These are phyloP conservation scores for Drosophila vallismaia DNA, from an alignment of 2,888 invertebrate species.

Conservation along the genomic window DNA sequence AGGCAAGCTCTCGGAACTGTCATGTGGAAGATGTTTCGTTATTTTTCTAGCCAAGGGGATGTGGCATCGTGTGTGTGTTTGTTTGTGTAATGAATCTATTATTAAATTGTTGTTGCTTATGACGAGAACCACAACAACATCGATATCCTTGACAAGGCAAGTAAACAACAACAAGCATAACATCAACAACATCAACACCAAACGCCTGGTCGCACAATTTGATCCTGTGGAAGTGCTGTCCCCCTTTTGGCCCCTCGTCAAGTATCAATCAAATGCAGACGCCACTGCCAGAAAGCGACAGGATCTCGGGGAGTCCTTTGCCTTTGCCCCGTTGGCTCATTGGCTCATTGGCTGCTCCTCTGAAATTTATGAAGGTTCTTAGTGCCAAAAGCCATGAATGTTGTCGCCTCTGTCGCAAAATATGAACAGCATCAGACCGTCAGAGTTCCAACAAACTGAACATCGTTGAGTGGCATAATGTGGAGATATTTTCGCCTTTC, in stretches of 20 bases:
- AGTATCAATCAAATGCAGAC: slow-evolving; percentile 76
- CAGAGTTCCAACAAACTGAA: slow-evolving; percentile 22
- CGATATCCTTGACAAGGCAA: slow-evolving; percentile 28
- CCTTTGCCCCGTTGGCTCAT: background rate
- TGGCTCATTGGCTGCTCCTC: slow-evolving; percentile 45
- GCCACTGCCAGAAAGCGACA: slow-evolving; percentile 15
- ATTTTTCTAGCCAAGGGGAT: slow-evolving; percentile 51
- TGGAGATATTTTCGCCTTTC: slow-evolving; percentile 23
- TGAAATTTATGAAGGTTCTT: slow-evolving; percentile 75
- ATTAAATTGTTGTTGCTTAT: slow-evolving; percentile 75
- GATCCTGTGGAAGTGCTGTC: slow-evolving; percentile 10
- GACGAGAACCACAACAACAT: slow-evolving; percentile 48
- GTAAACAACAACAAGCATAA: slow-evolving; percentile 47
- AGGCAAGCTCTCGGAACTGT: slow-evolving; percentile 36
- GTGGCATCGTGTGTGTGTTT: slow-evolving; percentile 19
- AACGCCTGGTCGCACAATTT: slow-evolving; percentile 52
- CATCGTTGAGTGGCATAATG: slow-evolving; percentile 49
- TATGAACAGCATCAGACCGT: slow-evolving; percentile 49
- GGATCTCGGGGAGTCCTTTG: slow-evolving; percentile 26
- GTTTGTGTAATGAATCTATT: slow-evolving; percentile 73
- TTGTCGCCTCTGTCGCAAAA: slow-evolving; percentile 63
- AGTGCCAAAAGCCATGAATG: slow-evolving; percentile 74
- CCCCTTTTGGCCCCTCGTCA: slow-evolving; percentile 41
- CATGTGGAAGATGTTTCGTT: slow-evolving; percentile 47
- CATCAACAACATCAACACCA: slow-evolving; percentile 45